A percentile compares a stretch with the other conserved stretches of the same genome.
phyloP scores from a whole-genome alignment of 1,140 invertebrate species.

The Octopus sinensis region DNA sequence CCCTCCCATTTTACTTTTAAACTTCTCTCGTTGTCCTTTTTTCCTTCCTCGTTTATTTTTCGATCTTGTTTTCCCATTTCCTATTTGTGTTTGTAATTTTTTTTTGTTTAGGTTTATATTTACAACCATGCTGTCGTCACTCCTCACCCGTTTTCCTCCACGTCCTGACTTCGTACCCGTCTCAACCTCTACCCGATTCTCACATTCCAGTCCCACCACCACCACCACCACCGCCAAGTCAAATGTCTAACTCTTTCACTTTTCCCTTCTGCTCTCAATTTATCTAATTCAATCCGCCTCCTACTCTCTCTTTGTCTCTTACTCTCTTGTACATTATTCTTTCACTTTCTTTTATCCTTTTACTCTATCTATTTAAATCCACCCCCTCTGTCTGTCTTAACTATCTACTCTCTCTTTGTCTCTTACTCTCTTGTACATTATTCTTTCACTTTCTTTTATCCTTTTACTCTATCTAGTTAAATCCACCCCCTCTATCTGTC shows the following conservation, averaged over 20 bases:
- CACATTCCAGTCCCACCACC: conserved; percentile 11
- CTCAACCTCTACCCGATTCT: conserved; percentile 11
- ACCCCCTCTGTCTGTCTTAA: neutral
- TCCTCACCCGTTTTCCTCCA: no score
- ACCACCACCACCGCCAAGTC: conserved; percentile 12
- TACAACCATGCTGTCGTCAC: no score
- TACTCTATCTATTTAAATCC: conserved; percentile 12
- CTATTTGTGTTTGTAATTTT: no score
- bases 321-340: conserved; percentile 11
- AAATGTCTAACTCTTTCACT: conserved; percentile 9
- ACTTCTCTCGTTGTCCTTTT: no score
- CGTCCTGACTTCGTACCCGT: neutral
- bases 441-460: conserved; percentile 43
- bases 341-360: conserved; percentile 6
- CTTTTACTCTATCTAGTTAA: conserved; percentile 37
- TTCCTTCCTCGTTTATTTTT: no score
- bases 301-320: conserved; percentile 20
- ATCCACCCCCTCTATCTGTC: neutral
- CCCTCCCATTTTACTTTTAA: no score
- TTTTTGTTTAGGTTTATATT: no score
- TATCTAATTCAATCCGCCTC: conserved; percentile 16
- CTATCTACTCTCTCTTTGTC: conserved; percentile 8
- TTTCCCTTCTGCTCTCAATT: conserved; percentile 20
- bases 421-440: conserved; percentile 12
- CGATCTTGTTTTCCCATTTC: no score